A percentile compares a stretch with the other conserved stretches of the same genome.
Conservation (phyloP, 2,888 invertebrate species). For the Arge pagana region DNA sequence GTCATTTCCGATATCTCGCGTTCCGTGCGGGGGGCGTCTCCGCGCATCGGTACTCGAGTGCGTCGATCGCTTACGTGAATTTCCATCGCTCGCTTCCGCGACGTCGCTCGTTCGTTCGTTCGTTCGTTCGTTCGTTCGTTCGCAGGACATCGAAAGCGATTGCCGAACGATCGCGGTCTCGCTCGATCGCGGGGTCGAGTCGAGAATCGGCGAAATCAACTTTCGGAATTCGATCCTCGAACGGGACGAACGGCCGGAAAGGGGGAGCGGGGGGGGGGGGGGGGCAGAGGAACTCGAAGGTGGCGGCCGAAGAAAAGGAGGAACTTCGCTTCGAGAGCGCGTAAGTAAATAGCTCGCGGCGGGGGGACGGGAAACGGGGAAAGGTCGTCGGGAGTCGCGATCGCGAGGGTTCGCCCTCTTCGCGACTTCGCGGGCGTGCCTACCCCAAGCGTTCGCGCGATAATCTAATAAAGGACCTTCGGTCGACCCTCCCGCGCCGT, state of each 20-base stretch:
- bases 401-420: constrained; percentile 7
- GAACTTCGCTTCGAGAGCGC: constrained; percentile 48
- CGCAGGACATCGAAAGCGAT: no score
- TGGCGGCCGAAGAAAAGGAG: not conserved
- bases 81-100: no score
- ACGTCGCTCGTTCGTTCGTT: no score
- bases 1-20: no score
- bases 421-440: constrained; percentile 9
- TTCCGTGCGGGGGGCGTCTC: no score
- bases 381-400: constrained; percentile 5
- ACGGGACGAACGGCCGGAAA: constrained; percentile 25
- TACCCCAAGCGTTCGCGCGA: constrained; percentile 42
- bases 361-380: constrained; percentile 5
- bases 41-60: no score
- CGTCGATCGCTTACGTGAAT: no score
- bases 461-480: constrained; percentile 56
- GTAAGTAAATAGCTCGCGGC: constrained; percentile 50
- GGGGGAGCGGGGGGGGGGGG: constrained; percentile 20
- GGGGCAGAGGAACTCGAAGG: not conserved
- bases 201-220: constrained; percentile 50
- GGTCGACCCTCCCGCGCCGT: constrained; percentile 33
- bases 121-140: no score
- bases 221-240: constrained; percentile 43
- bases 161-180: no score
- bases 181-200: not conserved